A percentile compares a stretch with the other conserved stretches of the same genome.
These are phyloP conservation scores for Penaeus vannamei DNA, from an alignment of 1,140 invertebrate genomes.

Conservation along the genomic window DNA sequence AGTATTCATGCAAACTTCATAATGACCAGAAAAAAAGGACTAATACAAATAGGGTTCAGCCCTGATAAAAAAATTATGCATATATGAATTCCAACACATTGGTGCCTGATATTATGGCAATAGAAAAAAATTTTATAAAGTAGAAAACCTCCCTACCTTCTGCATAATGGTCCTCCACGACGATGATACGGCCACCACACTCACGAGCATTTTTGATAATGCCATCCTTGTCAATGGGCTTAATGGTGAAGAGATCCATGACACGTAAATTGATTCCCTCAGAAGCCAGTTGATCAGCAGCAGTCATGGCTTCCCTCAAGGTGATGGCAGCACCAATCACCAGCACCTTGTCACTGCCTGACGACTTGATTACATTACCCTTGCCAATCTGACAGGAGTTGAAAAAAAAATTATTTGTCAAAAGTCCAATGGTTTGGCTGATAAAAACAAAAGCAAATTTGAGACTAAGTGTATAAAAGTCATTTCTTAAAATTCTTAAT, in stretches of 20 bases:
- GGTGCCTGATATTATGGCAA: too few species aligned
- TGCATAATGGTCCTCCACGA: conserved; percentile 98
- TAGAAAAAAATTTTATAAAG: neutral
- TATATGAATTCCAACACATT: neutral
- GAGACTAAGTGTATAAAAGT: neutral
- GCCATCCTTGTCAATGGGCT: conserved; percentile 89
- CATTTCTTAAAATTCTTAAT: neutral
- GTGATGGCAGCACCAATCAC: conserved; percentile 95
- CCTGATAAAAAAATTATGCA: neutral
- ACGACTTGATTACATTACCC: conserved; percentile 84
- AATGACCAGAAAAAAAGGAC: neutral
- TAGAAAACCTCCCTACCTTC: conserved; percentile 78
- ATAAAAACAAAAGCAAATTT: conserved; percentile 35
- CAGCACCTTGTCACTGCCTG: conserved; percentile 82
- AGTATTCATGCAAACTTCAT: neutral
- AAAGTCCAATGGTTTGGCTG: neutral
- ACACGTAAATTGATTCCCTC: conserved; percentile 82
- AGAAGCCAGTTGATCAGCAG: conserved; percentile 83
- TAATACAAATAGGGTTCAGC: neutral
- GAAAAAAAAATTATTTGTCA: neutral
- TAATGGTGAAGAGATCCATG: conserved; percentile 95
- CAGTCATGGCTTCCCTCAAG: conserved; percentile 89
- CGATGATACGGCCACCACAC: conserved; percentile 86
- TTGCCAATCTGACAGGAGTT: conserved; percentile 78
- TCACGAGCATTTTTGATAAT: conserved; percentile 86